These are phyloP conservation scores for Macrosoma leucophasiata DNA, from an alignment of 2,888 invertebrate species.

Conservation along the genomic window DNA sequence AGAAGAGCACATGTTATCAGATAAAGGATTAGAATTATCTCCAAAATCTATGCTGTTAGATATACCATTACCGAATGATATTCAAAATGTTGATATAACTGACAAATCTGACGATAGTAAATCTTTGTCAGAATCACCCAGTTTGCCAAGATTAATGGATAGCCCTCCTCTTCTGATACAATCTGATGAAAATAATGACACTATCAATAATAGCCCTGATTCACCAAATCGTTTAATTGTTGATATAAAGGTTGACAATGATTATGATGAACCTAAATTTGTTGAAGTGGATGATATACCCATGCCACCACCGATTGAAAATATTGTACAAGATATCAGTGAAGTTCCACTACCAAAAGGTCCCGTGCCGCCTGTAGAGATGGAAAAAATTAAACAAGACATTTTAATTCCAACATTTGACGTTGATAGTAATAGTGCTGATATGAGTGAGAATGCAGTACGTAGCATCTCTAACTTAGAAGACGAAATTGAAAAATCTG, in stretches of 20 bases:
- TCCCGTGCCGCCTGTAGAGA: constrained; percentile 42
- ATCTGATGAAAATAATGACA: constrained; percentile 35
- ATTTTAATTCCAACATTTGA: constrained; percentile 80
- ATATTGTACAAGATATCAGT: constrained; percentile 53
- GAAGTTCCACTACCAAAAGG: constrained; percentile 62
- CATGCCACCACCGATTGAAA: constrained; percentile 58
- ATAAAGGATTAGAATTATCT: constrained; percentile 37
- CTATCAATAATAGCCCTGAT: constrained; percentile 24
- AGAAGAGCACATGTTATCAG: constrained; percentile 32
- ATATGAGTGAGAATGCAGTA: constrained; percentile 85
- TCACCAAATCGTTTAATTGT: constrained; percentile 27
- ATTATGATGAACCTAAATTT: constrained; percentile 40
- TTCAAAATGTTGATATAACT: constrained; percentile 33
- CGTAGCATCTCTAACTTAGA: constrained; percentile 83
- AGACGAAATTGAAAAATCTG: constrained; percentile 37
- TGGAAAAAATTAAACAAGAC: constrained; percentile 53
- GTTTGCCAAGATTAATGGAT: constrained; percentile 79
- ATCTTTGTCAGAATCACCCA: constrained; percentile 70
- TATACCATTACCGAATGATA: constrained; percentile 57
- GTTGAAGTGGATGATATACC: constrained; percentile 58
- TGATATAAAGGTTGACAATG: constrained; percentile 37
- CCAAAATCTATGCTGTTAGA: constrained; percentile 51
- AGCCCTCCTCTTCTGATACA: constrained; percentile 67
- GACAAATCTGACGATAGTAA: constrained; percentile 48
- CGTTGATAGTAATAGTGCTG: constrained; percentile 35